phyloP scores from a whole-genome alignment of 2,888 invertebrate species.

The Drosophila borealis region DNA sequence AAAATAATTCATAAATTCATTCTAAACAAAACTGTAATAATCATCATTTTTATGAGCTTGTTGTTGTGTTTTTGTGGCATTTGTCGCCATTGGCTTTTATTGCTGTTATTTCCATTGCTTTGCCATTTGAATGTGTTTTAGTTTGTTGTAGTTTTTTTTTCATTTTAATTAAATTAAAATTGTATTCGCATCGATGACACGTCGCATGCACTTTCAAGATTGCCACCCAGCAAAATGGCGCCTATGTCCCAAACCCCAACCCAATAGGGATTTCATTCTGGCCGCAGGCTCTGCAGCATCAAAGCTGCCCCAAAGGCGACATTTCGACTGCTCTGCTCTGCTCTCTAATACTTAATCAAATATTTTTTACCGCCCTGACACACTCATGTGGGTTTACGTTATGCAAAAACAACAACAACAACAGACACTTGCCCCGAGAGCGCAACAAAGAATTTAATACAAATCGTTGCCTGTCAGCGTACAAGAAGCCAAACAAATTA shows the following conservation, averaged over 20 bases:
- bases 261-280: slow-evolving; percentile 62
- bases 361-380: slow-evolving; percentile 43
- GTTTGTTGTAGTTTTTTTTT: slow-evolving; percentile 26
- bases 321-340: background rate
- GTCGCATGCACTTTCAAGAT: slow-evolving; percentile 38
- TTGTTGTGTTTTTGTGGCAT: slow-evolving; percentile 36
- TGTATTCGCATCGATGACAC: background rate
- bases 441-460: slow-evolving; percentile 69
- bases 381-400: slow-evolving; percentile 40
- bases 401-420: slow-evolving; percentile 58
- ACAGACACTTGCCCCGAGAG: slow-evolving; percentile 46
- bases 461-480: slow-evolving; percentile 75
- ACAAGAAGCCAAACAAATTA: slow-evolving; percentile 79
- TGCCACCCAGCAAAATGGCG: slow-evolving; percentile 2
- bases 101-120: slow-evolving; percentile 33
- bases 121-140: slow-evolving; percentile 26
- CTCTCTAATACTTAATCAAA: slow-evolving; percentile 67
- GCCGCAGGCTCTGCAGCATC: slow-evolving; percentile 49
- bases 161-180: slow-evolving; percentile 59
- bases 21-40: slow-evolving; percentile 68
- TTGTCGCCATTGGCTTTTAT: slow-evolving; percentile 52
- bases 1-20: slow-evolving; percentile 79
- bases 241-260: background rate
- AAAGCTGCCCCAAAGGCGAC: slow-evolving; percentile 27
- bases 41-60: slow-evolving; percentile 65